These are phyloP conservation scores for Myodes glareolus DNA, from an alignment of 2,113 vertebrate species.

Conservation along the genomic window DNA sequence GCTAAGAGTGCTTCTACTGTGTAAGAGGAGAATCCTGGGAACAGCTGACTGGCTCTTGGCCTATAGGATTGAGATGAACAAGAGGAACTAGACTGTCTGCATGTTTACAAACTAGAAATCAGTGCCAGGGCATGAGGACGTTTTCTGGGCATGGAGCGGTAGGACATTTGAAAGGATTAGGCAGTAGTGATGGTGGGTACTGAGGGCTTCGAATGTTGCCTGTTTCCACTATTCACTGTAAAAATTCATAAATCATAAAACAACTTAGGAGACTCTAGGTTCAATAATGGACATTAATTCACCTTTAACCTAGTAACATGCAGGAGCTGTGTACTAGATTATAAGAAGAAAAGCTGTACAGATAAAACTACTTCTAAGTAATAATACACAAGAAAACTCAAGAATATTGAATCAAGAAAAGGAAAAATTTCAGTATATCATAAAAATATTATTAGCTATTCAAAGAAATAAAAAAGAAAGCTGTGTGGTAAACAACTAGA, in stretches of 20 bases:
- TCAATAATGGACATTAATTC: neutral
- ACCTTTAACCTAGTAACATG: neutral
- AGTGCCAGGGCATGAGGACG: neutral
- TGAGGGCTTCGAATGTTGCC: neutral
- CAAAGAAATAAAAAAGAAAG: neutral
- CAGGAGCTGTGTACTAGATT: too few relatives aligned
- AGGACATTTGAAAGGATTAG: neutral
- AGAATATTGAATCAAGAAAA: neutral
- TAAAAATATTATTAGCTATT: neutral
- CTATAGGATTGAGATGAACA: neutral
- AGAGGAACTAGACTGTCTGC: neutral
- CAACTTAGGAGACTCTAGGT: neutral
- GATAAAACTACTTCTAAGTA: neutral
- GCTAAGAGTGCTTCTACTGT: neutral
- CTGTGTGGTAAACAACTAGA: neutral
- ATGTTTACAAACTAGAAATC: neutral
- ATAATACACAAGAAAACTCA: neutral
- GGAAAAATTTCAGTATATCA: neutral
- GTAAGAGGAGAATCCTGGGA: neutral
- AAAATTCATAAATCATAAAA: neutral
- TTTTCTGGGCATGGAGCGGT: neutral
- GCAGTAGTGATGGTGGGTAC: neutral
- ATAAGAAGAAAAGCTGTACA: neutral
- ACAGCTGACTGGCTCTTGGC: neutral
- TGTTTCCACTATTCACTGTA: neutral